Evolutionary conservation across 2,888 invertebrate genomes (phyloP), one percentile per base, ranked within the genome.

Genomic region (Eremobia ochroleuca): DNA sequence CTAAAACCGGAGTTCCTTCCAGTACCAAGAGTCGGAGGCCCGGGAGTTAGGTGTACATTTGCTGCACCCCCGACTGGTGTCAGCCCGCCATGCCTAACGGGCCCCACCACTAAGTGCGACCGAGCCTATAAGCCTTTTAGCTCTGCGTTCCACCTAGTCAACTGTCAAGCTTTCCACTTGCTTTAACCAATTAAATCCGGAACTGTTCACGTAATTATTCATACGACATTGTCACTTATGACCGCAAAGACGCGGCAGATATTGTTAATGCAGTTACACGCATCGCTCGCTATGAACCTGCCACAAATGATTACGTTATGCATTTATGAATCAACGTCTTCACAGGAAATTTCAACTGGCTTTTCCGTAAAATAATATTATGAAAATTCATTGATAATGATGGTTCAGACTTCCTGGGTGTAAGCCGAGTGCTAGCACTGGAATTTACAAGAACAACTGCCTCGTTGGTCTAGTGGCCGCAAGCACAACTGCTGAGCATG

Each of bases 311-410:
- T 59, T 52, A 70, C 31, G 15, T 67, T 72, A 52, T 37, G 34
- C 52, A 34, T 52, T 61, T 43, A 75, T 72, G 52, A 72, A 77
- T 59, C 65, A 46, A 73, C 55, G 34, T 55, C 59, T 61, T 31
- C 21, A 64, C 55, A 68, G 28, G 58, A 74, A 79, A 49, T 34
- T 40, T 46, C 15, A 21, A 9, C 34, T 15, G 55, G 55, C 34
- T 61, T 59, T 77, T 52, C 28, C 43, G 28, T 66, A 52, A 46
- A 43, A 43, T 43, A 43, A 11, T 67, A 15, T 55, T 52, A 72
- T 55, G 65, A 43, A 72, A 79, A 66, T 43, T 49, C n/a, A 71
- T 65, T 65, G 18, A 25, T 43, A 31, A n/a, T 25, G 1, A 34
- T 15, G 40, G 43, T 40, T 52, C 28, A 34, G 4, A 79, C n/a